Conservation (phyloP, 2,797 vertebrate species). For the Rousettus madagascariensis region DNA sequence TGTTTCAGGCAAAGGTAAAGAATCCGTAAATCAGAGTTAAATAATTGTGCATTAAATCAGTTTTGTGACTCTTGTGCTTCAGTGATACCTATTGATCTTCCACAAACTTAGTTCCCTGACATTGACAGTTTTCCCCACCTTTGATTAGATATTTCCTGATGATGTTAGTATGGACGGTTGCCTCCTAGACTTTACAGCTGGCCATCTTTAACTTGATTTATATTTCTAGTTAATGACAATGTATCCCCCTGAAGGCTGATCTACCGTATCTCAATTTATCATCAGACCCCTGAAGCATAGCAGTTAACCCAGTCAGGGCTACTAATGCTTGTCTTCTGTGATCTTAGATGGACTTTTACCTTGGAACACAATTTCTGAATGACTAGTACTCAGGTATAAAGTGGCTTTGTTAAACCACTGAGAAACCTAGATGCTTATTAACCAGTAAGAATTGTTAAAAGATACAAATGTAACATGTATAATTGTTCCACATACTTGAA, state of each 20-base stretch:
- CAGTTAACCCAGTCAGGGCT: neutral
- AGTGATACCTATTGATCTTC: neutral
- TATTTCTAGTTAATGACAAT: neutral
- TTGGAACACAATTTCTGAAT: neutral
- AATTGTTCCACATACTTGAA: neutral
- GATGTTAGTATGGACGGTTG: neutral
- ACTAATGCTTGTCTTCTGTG: neutral
- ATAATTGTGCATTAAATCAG: conserved; percentile 3
- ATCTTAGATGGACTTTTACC: neutral
- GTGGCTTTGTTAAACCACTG: neutral
- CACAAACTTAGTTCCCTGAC: neutral
- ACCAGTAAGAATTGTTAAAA: neutral
- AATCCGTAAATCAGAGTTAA: neutral
- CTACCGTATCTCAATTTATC: neutral
- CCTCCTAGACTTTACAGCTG: neutral
- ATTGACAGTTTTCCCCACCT: neutral
- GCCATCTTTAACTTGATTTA: neutral
- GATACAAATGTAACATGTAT: neutral
- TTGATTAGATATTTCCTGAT: neutral
- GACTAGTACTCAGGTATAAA: neutral
- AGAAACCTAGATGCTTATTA: neutral
- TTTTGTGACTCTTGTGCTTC: neutral
- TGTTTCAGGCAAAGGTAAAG: neutral
- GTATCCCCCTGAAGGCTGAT: neutral
- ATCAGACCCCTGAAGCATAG: neutral